Percentiles rank a stretch among this genome's conserved stretches.
Evolutionary conservation across 2,113 vertebrate species (phyloP).

Genomic region (Podocnemis expansa): DNA sequence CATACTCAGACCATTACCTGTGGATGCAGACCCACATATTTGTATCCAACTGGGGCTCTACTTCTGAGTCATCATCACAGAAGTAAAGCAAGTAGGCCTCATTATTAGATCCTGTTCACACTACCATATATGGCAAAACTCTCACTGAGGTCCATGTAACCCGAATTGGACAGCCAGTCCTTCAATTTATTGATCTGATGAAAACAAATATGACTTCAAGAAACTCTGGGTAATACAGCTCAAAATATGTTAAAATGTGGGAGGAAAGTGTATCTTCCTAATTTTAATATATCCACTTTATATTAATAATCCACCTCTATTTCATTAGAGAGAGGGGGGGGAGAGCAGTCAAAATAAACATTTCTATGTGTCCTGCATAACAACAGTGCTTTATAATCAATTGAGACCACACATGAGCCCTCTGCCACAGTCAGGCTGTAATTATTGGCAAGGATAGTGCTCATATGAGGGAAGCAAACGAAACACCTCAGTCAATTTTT

Average conservation of each 20-base stretch:
- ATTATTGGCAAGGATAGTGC: neutral
- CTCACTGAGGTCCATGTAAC: neutral
- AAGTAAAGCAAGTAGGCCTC: neutral
- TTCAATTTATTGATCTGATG: neutral
- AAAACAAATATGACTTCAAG: neutral
- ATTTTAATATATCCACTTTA: neutral
- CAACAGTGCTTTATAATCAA: neutral
- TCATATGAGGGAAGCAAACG: neutral
- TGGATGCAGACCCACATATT: no score
- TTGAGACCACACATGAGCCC: neutral
- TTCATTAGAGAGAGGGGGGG: neutral
- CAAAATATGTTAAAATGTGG: neutral
- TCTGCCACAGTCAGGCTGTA: neutral
- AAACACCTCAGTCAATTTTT: neutral
- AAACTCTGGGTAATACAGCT: neutral
- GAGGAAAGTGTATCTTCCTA: neutral
- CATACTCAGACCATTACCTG: no score
- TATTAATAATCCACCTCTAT: neutral
- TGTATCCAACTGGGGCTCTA: no score
- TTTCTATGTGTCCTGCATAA: rapidly evolving
- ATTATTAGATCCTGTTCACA: neutral
- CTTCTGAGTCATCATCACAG: neutral
- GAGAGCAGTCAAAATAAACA: neutral
- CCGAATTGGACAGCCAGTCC: neutral
- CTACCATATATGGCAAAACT: neutral